Percentiles rank a stretch among this genome's conserved stretches.
Conservation (phyloP, 92 coral and sea anemone genomes). For the Porites divaricata region DNA sequence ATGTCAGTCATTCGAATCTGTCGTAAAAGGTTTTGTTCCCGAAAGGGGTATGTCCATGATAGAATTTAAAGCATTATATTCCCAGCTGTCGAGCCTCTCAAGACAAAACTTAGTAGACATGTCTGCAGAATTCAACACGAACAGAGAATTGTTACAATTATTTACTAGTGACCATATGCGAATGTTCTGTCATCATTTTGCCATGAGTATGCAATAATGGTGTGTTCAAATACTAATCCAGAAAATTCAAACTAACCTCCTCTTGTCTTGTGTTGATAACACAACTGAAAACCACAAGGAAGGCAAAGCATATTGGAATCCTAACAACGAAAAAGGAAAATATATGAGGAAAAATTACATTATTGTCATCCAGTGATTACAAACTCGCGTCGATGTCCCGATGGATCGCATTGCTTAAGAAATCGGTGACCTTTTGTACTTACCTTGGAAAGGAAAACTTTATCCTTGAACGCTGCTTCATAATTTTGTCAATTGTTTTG, state of each 20-base stretch:
- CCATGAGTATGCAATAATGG: constrained; percentile 21
- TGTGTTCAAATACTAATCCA: constrained; percentile 3
- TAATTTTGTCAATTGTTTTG: not conserved
- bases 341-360: not conserved
- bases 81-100: not conserved
- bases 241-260: constrained; percentile 38
- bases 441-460: constrained; percentile 11
- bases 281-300: constrained; percentile 20
- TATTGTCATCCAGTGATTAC: constrained; percentile 10
- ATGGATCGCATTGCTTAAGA: not conserved
- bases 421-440: not conserved
- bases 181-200: constrained; percentile 8
- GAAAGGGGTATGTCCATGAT: too few relatives aligned
- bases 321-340: constrained; percentile 20
- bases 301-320: not conserved
- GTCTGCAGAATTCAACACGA: not conserved
- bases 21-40: too few relatives aligned
- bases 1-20: too few relatives aligned
- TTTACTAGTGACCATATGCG: not conserved
- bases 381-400: not conserved
- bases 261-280: constrained; percentile 26
- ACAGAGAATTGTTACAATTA: not conserved
- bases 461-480: constrained; percentile 33
- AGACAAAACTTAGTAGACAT: constrained; percentile 1
- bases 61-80: not conserved